A percentile compares a stretch with the other conserved stretches of the same genome.
Evolutionary conservation across 2,888 invertebrate species (phyloP).

Genomic region (Brachyptera putata): DNA sequence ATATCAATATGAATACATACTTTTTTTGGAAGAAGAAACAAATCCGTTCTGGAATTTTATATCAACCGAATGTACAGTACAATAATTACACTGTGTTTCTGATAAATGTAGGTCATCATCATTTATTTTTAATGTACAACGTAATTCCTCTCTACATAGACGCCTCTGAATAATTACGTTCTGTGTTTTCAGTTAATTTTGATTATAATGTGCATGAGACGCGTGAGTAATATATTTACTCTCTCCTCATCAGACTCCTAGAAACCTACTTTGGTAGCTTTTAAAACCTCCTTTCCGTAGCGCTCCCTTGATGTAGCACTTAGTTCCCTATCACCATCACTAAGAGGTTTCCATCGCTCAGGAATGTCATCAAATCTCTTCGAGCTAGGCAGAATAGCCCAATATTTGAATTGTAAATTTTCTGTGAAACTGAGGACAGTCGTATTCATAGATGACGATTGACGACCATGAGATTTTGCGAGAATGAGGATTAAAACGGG

Average conservation of each 20-base stretch:
- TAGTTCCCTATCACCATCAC: background rate
- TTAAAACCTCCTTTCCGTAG: background rate
- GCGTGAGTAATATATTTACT: constrained; percentile 1
- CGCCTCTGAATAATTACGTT: background rate
- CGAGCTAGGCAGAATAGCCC: background rate
- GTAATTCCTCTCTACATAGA: too few species aligned
- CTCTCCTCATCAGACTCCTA: background rate
- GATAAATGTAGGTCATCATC: too few species aligned
- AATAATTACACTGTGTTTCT: too few species aligned
- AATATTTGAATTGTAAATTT: constrained; percentile 13
- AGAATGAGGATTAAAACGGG: too few species aligned
- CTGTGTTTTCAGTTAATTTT: constrained; percentile 6
- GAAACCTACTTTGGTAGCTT: background rate
- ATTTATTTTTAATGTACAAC: too few species aligned
- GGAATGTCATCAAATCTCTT: background rate
- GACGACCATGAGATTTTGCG: too few species aligned
- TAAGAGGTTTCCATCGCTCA: constrained; percentile 10
- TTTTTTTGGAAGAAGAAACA: too few species aligned
- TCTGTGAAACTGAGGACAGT: too few species aligned
- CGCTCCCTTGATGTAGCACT: background rate
- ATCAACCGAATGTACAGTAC: too few species aligned
- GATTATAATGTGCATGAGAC: background rate
- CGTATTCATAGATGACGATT: too few species aligned
- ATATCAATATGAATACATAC: too few species aligned
- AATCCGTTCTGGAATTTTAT: too few species aligned